Evolutionary conservation across 2,113 vertebrate genomes (phyloP), one percentile per base, ranked within the genome.

Genomic region (Ceratotherium simum): DNA sequence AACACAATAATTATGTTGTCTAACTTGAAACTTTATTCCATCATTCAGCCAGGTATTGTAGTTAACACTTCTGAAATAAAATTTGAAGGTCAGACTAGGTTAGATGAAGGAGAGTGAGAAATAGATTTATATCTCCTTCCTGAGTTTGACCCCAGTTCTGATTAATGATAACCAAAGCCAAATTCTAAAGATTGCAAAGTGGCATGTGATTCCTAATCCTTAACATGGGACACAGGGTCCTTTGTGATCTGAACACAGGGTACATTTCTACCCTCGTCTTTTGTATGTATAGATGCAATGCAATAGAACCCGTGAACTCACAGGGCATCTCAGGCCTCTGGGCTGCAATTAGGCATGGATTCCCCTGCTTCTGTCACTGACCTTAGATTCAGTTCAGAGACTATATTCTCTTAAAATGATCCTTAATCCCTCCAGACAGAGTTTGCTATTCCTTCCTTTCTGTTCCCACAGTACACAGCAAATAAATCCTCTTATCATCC

Each of bases 1-100:
- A 95, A 69, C 54, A 91, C 13, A 75, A 87, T 96, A 95, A 97
- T 97, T 97, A 96, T 86, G 48, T 91, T 97, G 91, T 97, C 97
- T 97, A 97, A 97, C 81, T 88, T 93, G 91, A 93, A 97, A 89
- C 54, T 95, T 95, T 72, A 65, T 85, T 96, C 81, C 91, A 97
- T 98, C 93, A 93, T 70, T 98, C 96, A 97, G 39, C 36, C 70
- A 96, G 60, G 39, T 95, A 92, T 79, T 96, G 17, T 46, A 84
- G 48, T 39, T 97, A 56, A 92, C 33, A 78, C 11, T 70, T 92
- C 39, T 33, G 14, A 94, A 95, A 97, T 73, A 85, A 33, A 92
- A 89, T 90, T 64, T 88, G 92, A 95, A 97, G 92, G 46, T 92
- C 29, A 0, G 14, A 58, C 36, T 60, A 94, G 60, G 60, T 84